Evolutionary conservation across 2,888 invertebrate species (phyloP), one percentile per base, ranked within the genome.

Genomic region (Rhynchonema sp.): DNA sequence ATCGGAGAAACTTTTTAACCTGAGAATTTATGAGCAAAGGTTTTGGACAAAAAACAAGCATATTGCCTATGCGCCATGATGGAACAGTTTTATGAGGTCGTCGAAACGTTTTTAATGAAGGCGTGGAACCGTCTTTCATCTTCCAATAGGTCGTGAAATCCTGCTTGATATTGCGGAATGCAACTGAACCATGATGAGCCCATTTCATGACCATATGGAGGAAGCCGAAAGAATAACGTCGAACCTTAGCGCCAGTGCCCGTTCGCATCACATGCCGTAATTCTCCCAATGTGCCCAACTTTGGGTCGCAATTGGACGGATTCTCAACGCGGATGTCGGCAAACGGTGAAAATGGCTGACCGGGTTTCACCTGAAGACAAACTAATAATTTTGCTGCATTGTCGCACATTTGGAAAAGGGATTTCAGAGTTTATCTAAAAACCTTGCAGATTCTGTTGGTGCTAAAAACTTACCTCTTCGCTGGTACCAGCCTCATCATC

Each of bases 1-100:
- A 63, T 20, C 72, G 67, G 26, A 72, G 64, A 56, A 72, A 67
- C 62, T 67, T 68, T 60, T 72, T 72, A 57, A 72, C 67, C 72
- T 72, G 27, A 26, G 22, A 52, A 52, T 17, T 9, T 52, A 38
- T n/a, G n/a, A n/a, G n/a, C n/a, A n/a, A n/a, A n/a, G n/a, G n/a
- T n/a, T n/a, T n/a, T n/a, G n/a, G 9, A 38, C 38, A 13, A 38
- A 38, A 38, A 38, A n/a, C n/a, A n/a, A n/a, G n/a, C n/a, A n/a
- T n/a, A n/a, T n/a, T n/a, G n/a, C n/a, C n/a, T n/a, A n/a, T n/a
- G n/a, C n/a, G n/a, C n/a, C n/a, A n/a, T n/a, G n/a, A n/a, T n/a
- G n/a, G n/a, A n/a, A n/a, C n/a, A n/a, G n/a, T n/a, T n/a, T n/a
- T n/a, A n/a, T n/a, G n/a, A n/a, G n/a, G n/a, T n/a, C n/a, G n/a